These are phyloP conservation scores for Linnaemya tessellans DNA, from an alignment of 2,888 invertebrate species.

Conservation along the genomic window DNA sequence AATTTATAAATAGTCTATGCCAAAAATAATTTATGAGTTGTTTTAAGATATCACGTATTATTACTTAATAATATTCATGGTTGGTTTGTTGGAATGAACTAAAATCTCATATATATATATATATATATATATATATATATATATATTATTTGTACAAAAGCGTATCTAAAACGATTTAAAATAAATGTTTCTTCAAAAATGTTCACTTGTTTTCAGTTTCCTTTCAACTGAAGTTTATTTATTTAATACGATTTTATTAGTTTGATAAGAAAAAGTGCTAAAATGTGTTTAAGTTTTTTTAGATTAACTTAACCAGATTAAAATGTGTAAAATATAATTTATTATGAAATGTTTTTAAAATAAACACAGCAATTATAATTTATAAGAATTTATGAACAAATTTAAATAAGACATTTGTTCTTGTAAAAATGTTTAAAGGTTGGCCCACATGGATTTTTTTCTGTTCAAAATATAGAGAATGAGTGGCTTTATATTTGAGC, in stretches of 20 bases:
- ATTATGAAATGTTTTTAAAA: conserved; percentile 53
- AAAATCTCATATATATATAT: too few relatives aligned
- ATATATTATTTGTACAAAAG: conserved; percentile 48
- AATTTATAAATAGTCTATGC: conserved; percentile 17
- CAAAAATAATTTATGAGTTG: conserved; percentile 67
- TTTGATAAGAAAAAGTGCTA: conserved; percentile 79
- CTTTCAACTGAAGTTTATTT: conserved; percentile 54
- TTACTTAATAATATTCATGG: conserved; percentile 54
- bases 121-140: too few relatives aligned
- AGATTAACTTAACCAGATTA: conserved; percentile 54
- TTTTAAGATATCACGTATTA: conserved; percentile 69
- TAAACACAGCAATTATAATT: conserved; percentile 41
- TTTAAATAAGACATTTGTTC: background rate
- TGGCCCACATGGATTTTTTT: too few relatives aligned
- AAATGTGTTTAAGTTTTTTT: conserved; percentile 74
- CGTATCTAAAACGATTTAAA: conserved; percentile 47
- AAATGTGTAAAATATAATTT: conserved; percentile 52
- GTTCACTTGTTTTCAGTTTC: conserved; percentile 37
- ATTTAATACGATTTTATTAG: conserved; percentile 76
- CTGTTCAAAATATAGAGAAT: too few relatives aligned
- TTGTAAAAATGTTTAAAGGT: background rate
- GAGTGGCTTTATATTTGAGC: too few relatives aligned
- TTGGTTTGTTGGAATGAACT: background rate
- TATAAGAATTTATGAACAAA: conserved; percentile 48
- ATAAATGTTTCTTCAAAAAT: conserved; percentile 35